Base-by-base conservation (phyloP, 2,888 invertebrate genomes). In the Drosophila ezoana region DNA sequence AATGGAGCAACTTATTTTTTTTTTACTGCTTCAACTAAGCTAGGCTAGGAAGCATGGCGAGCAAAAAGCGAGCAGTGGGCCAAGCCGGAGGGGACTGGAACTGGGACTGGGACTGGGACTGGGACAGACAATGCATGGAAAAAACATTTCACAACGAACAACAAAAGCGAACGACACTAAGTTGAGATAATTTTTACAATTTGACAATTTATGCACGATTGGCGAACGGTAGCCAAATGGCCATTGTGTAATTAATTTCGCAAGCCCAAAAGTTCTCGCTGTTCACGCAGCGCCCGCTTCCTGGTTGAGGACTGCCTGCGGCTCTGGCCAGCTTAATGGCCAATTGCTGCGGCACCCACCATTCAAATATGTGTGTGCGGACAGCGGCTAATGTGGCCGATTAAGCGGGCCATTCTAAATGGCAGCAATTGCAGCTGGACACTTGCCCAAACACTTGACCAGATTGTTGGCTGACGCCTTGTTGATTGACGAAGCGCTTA, bases 141-240 rank as follows among this genome's bases (percentile, higher is more conserved):
- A 79, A 61, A 77, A 77, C 77, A 85, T 86, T 86, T 89, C 86
- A 86, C 89, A 86, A 86, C 77, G 74, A 63, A 70, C 64, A 63
- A 70, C 64, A 71, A 54, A 32, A 65, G 57, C 61, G 47, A 75
- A 61, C 80, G 68, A 83, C 81, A 76, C 72, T 85, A 85, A 84
- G 82, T 78, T 81, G 74, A 87, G 89, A 89, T 89, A 89, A 88
- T 88, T 89, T 89, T 85, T 81, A 87, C 90, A 89, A 89, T 89
- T 89, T 88, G 90, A 88, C 89, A 88, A 89, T 87, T 85, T 82
- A 78, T 78, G 79, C 90, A 87, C 87, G 88, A 89, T 87, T 81
- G 81, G 61, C 68, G 62, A 68, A 65, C 71, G 76, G 58, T 54
- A 58, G 44, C 63, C 45, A 47, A 59, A 54, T 59, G 65, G 51